These are phyloP conservation scores for Bergia puertoricense DNA, from an alignment of 92 coral and sea anemone species.

Conservation along the genomic window DNA sequence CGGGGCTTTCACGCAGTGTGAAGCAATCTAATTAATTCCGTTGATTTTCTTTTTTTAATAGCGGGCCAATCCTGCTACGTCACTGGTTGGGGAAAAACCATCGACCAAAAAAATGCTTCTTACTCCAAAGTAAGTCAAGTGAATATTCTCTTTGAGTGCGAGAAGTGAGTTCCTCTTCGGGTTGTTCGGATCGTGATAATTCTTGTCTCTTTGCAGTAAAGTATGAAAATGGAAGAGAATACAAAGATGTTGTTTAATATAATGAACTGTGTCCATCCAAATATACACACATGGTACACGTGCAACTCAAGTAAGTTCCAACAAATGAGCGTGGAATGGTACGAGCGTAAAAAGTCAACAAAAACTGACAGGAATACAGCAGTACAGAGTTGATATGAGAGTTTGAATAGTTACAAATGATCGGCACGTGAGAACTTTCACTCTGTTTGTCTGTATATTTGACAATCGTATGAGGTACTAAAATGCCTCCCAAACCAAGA, in stretches of 20 bases:
- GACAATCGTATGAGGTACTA: too few species aligned
- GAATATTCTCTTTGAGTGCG: too few species aligned
- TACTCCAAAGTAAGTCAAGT: conserved; percentile 46
- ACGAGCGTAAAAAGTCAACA: background rate
- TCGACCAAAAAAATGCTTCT: conserved; percentile 31
- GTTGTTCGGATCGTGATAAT: background rate
- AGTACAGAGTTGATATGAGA: too few species aligned
- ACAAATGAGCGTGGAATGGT: background rate
- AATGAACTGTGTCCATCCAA: background rate
- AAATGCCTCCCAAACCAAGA: too few species aligned
- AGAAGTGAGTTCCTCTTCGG: background rate
- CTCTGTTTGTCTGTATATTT: too few species aligned
- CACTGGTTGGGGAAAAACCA: conserved; percentile 92
- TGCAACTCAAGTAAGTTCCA: background rate
- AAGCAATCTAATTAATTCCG: too few species aligned
- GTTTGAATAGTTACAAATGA: too few species aligned
- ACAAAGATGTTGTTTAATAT: too few species aligned
- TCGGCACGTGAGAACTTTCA: too few species aligned
- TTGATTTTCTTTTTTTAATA: conserved; percentile 30
- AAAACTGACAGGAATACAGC: background rate
- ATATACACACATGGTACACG: background rate
- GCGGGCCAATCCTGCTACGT: conserved; percentile 74
- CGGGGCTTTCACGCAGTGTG: too few species aligned
- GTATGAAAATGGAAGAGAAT: too few species aligned
- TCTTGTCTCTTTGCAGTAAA: background rate